phyloP scores from a whole-genome alignment of 2,888 invertebrate genomes.

The Altica lythri region DNA sequence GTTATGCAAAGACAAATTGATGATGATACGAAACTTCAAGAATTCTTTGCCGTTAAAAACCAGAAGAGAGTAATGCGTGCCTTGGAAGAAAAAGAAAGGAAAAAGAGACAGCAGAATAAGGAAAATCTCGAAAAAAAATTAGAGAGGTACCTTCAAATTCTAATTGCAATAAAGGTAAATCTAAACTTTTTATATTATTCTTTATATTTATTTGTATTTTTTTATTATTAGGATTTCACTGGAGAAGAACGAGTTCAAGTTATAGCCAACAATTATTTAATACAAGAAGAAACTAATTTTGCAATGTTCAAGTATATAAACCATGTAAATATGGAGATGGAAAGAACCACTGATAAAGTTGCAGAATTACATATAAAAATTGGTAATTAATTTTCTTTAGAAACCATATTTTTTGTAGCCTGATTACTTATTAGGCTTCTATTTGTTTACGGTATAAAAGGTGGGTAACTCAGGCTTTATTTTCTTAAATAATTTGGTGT shows the following conservation, averaged over 20 bases:
- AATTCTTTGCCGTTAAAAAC: constrained; percentile 84
- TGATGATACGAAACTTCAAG: constrained; percentile 81
- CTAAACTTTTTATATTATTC: too few species aligned
- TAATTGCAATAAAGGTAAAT: constrained; percentile 42
- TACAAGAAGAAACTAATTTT: constrained; percentile 89
- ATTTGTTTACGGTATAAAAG: too few species aligned
- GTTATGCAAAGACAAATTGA: constrained; percentile 84
- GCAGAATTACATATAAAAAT: constrained; percentile 67
- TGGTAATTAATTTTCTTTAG: constrained; percentile 58
- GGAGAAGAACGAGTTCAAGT: constrained; percentile 70
- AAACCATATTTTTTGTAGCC: too few species aligned
- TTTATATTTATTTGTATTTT: neutral
- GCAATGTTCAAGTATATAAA: constrained; percentile 90
- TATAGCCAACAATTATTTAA: constrained; percentile 75
- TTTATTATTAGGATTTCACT: constrained; percentile 59
- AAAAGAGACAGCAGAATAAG: constrained; percentile 69
- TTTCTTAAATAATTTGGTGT: too few species aligned
- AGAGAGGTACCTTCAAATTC: constrained; percentile 39
- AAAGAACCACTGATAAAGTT: constrained; percentile 72
- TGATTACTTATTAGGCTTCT: too few species aligned
- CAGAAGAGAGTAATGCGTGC: constrained; percentile 78
- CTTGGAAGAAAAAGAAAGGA: constrained; percentile 72
- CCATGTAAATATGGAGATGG: constrained; percentile 83
- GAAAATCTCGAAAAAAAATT: constrained; percentile 68
- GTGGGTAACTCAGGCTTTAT: too few species aligned